Conservation (phyloP, 1,140 invertebrate genomes). For the Solen grandis region DNA sequence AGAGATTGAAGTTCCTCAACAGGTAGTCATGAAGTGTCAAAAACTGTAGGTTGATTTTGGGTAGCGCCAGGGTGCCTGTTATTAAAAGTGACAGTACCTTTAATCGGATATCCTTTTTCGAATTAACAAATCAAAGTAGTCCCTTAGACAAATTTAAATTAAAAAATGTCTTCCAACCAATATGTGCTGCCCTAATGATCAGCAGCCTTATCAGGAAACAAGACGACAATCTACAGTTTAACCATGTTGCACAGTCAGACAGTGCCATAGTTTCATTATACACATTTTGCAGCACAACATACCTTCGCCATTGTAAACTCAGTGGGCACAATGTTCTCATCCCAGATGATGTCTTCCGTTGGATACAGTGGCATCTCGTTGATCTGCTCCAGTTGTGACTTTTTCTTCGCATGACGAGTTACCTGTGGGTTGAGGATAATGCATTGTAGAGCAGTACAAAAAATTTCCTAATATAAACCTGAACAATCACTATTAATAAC, state of each 20-base stretch:
- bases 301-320: constrained; percentile 98
- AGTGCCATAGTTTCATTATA: no score
- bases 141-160: no score
- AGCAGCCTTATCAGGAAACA: no score
- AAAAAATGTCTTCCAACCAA: no score
- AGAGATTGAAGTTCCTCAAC: constrained; percentile 98
- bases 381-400: constrained; percentile 94
- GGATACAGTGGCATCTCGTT: constrained; percentile 99
- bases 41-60: constrained; percentile 99
- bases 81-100: constrained; percentile 17
- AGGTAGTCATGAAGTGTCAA: constrained; percentile 99
- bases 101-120: no score
- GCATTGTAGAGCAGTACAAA: neutral
- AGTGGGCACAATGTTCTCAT: constrained; percentile 98
- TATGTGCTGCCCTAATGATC: no score
- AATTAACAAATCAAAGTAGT: no score
- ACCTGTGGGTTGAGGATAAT: constrained; percentile 62
- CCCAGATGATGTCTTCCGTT: constrained; percentile 99
- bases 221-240: no score
- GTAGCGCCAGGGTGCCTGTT: constrained; percentile 89
- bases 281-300: constrained; percentile 27
- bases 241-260: no score
- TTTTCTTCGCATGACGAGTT: constrained; percentile 90
- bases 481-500: neutral
- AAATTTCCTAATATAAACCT: neutral